phyloP scores from a whole-genome alignment of 2,113 vertebrate genomes.

The Panthera uncia region DNA sequence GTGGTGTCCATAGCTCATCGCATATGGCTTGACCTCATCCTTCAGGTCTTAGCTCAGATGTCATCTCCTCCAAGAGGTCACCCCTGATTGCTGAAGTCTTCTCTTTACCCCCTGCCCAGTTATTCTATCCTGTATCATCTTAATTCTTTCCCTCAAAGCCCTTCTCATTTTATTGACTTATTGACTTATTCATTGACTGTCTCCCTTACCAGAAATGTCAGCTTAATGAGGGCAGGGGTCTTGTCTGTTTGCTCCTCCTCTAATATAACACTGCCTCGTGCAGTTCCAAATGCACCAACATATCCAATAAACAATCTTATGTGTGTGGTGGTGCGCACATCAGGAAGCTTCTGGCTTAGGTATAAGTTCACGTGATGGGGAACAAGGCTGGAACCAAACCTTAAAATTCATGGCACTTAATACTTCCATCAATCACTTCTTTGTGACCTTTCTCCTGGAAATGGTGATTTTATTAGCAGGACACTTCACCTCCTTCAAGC shows the following conservation, averaged over 20 bases:
- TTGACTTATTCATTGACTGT: background rate
- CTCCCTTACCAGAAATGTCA: background rate
- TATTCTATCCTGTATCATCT: background rate
- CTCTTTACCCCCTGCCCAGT: background rate
- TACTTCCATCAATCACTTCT: background rate
- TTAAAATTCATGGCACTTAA: background rate
- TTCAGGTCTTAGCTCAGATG: background rate
- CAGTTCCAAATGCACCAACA: background rate
- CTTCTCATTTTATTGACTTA: constrained; percentile 6
- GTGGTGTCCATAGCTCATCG: background rate
- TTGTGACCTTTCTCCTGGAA: background rate
- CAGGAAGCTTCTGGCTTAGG: background rate
- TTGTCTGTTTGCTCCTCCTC: background rate
- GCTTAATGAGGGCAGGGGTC: background rate
- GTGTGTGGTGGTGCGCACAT: background rate
- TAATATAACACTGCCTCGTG: background rate
- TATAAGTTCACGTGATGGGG: background rate
- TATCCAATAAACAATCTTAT: background rate
- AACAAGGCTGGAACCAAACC: background rate
- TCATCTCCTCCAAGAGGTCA: background rate
- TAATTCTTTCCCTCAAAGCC: background rate
- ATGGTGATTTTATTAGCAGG: background rate
- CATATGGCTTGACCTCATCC: background rate
- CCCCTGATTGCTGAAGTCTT: background rate
- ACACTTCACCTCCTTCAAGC: background rate